Conservation (phyloP, 2,888 invertebrate genomes). For the Dysmachus trigonus region DNA sequence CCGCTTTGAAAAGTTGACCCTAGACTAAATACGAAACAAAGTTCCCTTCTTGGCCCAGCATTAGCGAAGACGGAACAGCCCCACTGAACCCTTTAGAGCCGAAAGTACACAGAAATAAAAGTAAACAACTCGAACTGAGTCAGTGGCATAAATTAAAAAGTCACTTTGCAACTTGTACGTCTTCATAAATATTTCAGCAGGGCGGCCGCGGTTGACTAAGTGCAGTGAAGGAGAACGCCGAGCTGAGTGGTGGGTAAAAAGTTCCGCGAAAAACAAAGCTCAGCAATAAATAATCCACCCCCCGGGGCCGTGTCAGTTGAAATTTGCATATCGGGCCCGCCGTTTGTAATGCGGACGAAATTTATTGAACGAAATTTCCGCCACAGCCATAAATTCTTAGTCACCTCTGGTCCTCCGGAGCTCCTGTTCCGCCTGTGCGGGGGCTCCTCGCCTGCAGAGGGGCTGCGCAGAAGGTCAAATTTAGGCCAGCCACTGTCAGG, state of each 20-base stretch:
- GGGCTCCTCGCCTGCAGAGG: neutral
- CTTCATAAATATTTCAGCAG: slow-evolving; percentile 33
- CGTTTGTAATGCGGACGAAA: slow-evolving; percentile 14
- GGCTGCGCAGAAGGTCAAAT: neutral
- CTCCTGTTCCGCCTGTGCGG: neutral
- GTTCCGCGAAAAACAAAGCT: slow-evolving; percentile 24
- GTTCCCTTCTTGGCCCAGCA: neutral
- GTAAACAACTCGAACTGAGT: slow-evolving; percentile 24
- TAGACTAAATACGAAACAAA: neutral
- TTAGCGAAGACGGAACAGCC: neutral
- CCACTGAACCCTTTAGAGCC: neutral
- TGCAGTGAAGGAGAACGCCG: slow-evolving; percentile 19
- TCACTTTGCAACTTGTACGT: slow-evolving; percentile 23
- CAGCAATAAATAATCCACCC: slow-evolving; percentile 35
- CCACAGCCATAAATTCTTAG: slow-evolving; percentile 30
- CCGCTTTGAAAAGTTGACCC: neutral
- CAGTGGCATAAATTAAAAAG: slow-evolving; percentile 28
- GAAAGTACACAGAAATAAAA: slow-evolving; percentile 5
- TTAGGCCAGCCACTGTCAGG: slow-evolving; percentile 1
- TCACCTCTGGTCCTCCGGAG: slow-evolving; percentile 6
- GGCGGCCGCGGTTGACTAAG: neutral
- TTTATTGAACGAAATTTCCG: slow-evolving; percentile 31
- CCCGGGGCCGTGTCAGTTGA: neutral
- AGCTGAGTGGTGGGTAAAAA: neutral
- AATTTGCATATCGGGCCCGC: slow-evolving; percentile 22